These are phyloP conservation scores for Cryptoprocta ferox DNA, from an alignment of 2,797 vertebrate genomes.

Conservation along the genomic window DNA sequence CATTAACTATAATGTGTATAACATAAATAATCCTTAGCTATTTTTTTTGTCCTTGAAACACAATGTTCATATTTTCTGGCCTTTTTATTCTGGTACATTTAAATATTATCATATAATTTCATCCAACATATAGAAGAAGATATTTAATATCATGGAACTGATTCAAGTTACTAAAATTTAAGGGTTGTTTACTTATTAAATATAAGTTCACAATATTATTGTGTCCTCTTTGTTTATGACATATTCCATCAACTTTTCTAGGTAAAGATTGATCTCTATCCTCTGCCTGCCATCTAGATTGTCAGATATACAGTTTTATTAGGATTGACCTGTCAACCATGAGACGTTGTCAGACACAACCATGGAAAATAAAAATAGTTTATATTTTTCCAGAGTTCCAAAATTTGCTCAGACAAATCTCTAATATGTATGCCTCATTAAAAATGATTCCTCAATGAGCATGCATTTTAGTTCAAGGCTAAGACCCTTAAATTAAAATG, in stretches of 20 bases:
- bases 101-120: slow-evolving; percentile 6
- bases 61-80: not conserved
- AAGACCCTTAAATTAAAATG: slow-evolving; percentile 21
- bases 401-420: not conserved
- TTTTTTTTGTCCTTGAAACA: slow-evolving; percentile 49
- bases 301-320: slow-evolving; percentile 76
- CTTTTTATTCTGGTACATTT: not conserved
- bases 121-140: not conserved
- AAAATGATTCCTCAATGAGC: not conserved
- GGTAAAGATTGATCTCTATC: slow-evolving; percentile 66
- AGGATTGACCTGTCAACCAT: slow-evolving; percentile 73
- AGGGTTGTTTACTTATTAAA: slow-evolving; percentile 74
- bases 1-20: not conserved
- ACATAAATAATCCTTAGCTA: slow-evolving; percentile 43
- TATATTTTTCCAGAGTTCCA: slow-evolving; percentile 48
- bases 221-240: slow-evolving; percentile 40
- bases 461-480: slow-evolving; percentile 24
- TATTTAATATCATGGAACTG: not conserved
- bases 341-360: slow-evolving; percentile 55
- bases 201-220: slow-evolving; percentile 66
- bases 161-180: slow-evolving; percentile 24
- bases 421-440: not conserved
- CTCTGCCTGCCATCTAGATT: slow-evolving; percentile 62
- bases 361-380: slow-evolving; percentile 71
- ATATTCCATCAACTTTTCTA: slow-evolving; percentile 59